phyloP scores from a whole-genome alignment of 1,140 invertebrate species.

The Euborellia annulipes region DNA sequence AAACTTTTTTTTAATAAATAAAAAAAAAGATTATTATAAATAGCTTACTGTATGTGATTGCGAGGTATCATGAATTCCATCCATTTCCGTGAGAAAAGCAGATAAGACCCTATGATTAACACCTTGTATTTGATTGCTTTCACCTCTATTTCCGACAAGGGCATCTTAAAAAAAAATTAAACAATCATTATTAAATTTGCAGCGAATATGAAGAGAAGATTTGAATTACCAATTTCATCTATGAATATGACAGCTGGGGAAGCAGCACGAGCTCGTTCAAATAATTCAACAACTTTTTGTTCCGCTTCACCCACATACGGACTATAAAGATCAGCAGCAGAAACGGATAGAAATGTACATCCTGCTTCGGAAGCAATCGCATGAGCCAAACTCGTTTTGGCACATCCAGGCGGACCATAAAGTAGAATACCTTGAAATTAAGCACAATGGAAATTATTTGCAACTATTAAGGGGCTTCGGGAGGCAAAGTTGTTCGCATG shows the following conservation, averaged over 20 bases:
- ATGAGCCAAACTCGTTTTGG: conserved; percentile 53
- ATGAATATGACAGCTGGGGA: conserved; percentile 56
- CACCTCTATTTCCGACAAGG: conserved; percentile 36
- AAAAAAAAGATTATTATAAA: no score
- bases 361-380: conserved; percentile 43
- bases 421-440: conserved; percentile 41
- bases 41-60: no score
- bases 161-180: conserved; percentile 32
- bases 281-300: conserved; percentile 40
- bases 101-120: conserved; percentile 46
- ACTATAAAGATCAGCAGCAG: conserved; percentile 48
- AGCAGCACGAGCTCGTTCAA: conserved; percentile 44
- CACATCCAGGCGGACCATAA: conserved; percentile 62
- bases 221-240: conserved; percentile 47
- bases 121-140: conserved; percentile 24
- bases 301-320: conserved; percentile 51
- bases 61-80: conserved; percentile 35
- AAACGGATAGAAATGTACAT: conserved; percentile 42
- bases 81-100: conserved; percentile 49
- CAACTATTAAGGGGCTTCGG: no score
- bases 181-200: neutral
- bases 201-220: neutral
- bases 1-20: no score
- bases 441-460: conserved; percentile 4
- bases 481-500: no score